Conservation (phyloP, 1,140 invertebrate species). For the Drosophila dunni region DNA sequence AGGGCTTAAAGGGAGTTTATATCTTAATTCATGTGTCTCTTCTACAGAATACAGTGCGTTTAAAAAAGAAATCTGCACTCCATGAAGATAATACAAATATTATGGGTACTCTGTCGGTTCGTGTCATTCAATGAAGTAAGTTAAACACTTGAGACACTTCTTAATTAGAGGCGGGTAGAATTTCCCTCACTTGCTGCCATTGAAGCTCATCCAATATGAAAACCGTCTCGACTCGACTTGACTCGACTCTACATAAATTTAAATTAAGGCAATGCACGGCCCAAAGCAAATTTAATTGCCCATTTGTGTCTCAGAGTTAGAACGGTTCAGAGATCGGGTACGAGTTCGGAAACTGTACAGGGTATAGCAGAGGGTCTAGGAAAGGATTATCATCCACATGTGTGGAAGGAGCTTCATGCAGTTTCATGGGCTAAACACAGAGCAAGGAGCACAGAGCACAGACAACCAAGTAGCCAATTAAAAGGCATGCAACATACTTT, state of each 20-base stretch:
- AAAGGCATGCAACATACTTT: conserved; percentile 42
- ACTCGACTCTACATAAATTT: conserved; percentile 28
- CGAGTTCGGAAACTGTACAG: too few relatives aligned
- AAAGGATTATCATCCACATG: conserved; percentile 31
- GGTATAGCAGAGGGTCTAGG: not conserved
- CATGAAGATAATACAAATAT: not conserved
- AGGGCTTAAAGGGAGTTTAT: too few relatives aligned
- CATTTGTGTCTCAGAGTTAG: conserved; percentile 27
- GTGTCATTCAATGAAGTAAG: conserved; percentile 1
- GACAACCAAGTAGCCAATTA: conserved; percentile 45
- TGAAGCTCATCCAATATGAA: not conserved
- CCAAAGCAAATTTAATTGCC: conserved; percentile 36
- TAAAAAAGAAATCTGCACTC: not conserved
- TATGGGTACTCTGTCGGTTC: not conserved
- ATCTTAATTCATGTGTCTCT: too few relatives aligned
- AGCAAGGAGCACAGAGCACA: not conserved
- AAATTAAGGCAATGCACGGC: conserved; percentile 37
- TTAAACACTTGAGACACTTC: conserved; percentile 43
- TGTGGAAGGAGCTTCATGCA: not conserved
- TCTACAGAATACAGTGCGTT: not conserved
- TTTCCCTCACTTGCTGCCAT: conserved; percentile 18
- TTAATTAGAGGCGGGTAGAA: conserved; percentile 47
- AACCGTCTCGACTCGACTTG: not conserved
- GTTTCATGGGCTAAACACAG: not conserved
- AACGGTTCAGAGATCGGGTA: not conserved